Base-by-base conservation (phyloP, 2,113 vertebrate species). In the Narcine bancroftii region DNA sequence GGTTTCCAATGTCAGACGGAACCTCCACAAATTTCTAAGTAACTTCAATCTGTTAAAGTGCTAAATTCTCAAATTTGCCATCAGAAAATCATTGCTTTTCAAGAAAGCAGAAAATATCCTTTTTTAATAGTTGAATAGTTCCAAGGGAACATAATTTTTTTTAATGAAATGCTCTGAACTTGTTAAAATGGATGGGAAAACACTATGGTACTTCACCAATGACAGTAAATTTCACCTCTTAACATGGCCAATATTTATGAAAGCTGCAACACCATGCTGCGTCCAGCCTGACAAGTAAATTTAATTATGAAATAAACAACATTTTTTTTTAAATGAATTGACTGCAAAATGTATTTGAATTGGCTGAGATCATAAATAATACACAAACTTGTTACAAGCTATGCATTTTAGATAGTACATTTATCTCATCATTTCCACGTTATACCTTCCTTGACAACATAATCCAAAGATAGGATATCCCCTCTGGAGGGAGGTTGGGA, bases 11-110 rank as follows among this genome's bases (percentile, higher is more conserved):
- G n/a, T n/a, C n/a, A n/a, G n/a, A n/a, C n/a, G n/a, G n/a, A n/a
- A n/a, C n/a, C n/a, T n/a, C n/a, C n/a, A n/a, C n/a, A n/a, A n/a
- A n/a, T n/a, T n/a, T n/a, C n/a, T 85, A 33, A n/a, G 56, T 36
- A 19, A 87, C 21, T 87, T 91, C 63, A 66, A 45, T 60, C 63
- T 91, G 63, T 66, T 66, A 39, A 42, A 91, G 63, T 91, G 60
- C 19, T 29, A 89, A 89, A 89, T 66, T 89, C 45, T 45, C 87
- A 89, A 91, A 66, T 91, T 45, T 91, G 42, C 63, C 87, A 69
- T 91, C 24, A 69, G 36, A 66, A 91, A 69, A 69, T 39, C 66
- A 69, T 65, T 45, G 11, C 63, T 24, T 17, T 66, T 87, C 2
- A 60, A 10, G 39, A 91, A 45, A 66, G 39, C 63, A 45, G 36